Evolutionary conservation across 2,888 invertebrate species (phyloP), one percentile per base, ranked within the genome.

Genomic region (Periphyllus acericola): DNA sequence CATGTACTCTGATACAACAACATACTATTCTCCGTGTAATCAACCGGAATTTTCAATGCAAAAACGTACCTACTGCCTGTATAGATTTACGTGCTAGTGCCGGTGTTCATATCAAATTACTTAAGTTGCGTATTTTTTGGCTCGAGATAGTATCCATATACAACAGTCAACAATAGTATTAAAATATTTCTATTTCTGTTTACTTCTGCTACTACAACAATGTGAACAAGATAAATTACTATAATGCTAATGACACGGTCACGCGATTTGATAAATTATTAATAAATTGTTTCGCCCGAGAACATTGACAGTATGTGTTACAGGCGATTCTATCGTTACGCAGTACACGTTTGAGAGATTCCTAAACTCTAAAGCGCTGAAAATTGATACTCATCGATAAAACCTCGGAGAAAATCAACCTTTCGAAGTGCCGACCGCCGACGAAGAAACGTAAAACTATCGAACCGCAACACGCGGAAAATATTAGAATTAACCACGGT

Each of bases 31-130:
- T 5, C 32, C 25, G 8, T 8, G 32, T 52, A 82, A 82, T 82
- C 82, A 66, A 80, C 66, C 66, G 66, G 60, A 80, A 80, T 80
- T 66, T 14, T 36, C 25, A 79, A 14, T 60, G 80, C 36, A 36
- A 79, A 60, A 25, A 79, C 60, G 17, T 60, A 36, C 4, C 46
- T 46, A 46, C 46, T 46, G 9, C 46, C 14, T 3, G 14, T 46
- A n/a, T 4, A 46, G 9, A 66, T 66, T 0, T 19, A 60, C 55
- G 55, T 60, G 0, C n/a, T 5, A 6, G 29, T 11, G 29, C 29
- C n/a, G 8, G 68, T 11, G 29, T 11, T 68, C 9, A 68, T 68
- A 68, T 68, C 29, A 25, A n/a, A 68, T 68, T 68, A 68, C 29
- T 11, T 3, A 68, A 60, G 21, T n/a, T 68, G 14, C 4, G 25